Percentiles rank a stretch among this genome's conserved stretches.
phyloP scores from a whole-genome alignment of 1,140 invertebrate genomes.

The Oscheius sp. region DNA sequence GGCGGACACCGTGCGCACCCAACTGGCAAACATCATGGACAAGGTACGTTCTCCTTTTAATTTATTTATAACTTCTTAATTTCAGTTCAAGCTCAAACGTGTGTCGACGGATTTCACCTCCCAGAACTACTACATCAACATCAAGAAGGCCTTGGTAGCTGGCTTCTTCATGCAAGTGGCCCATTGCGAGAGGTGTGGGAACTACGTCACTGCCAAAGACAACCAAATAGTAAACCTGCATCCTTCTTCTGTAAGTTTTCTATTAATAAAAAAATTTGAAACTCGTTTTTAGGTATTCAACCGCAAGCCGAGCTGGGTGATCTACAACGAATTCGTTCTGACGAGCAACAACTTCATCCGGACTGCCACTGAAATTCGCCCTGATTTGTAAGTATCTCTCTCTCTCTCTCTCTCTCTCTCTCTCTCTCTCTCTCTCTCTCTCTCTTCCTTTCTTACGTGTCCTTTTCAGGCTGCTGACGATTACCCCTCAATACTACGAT shows the following conservation, averaged over 20 bases:
- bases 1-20: conserved; percentile 79
- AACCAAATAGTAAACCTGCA: conserved; percentile 85
- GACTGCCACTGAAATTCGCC: conserved; percentile 97
- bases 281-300: conserved; percentile 70
- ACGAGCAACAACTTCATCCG: conserved; percentile 99
- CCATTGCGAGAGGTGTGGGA: conserved; percentile 87
- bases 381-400: conserved; percentile 71
- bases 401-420: background rate
- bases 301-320: conserved; percentile 99
- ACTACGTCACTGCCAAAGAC: conserved; percentile 98
- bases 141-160: conserved; percentile 91
- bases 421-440: too few relatives aligned
- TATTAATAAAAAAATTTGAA: background rate
- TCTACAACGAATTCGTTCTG: conserved; percentile 99
- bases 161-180: conserved; percentile 99
- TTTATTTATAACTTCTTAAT: background rate
- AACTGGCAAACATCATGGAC: conserved; percentile 81
- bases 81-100: conserved; percentile 31
- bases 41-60: conserved; percentile 61
- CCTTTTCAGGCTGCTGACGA: conserved; percentile 77
- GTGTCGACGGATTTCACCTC: conserved; percentile 92
- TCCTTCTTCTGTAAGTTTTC: conserved; percentile 77
- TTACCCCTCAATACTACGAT: conserved; percentile 97
- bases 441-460: too few relatives aligned
- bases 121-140: conserved; percentile 97